These are phyloP conservation scores for Crocidura indochinensis DNA, from an alignment of 2,797 vertebrate genomes.

Conservation along the genomic window DNA sequence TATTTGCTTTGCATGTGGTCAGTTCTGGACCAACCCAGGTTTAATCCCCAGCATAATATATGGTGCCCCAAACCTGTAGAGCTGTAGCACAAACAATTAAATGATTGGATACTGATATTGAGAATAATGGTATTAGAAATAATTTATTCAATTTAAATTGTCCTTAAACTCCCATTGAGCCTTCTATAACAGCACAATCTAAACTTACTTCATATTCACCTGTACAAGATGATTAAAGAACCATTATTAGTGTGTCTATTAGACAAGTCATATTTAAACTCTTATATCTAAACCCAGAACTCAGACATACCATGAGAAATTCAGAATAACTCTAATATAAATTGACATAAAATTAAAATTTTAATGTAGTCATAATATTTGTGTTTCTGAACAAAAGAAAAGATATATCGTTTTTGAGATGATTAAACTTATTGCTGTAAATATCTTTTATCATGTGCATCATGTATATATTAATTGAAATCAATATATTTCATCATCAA, in stretches of 20 bases:
- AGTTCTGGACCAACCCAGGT: too few species aligned
- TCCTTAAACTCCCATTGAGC: not conserved
- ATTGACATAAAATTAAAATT: not conserved
- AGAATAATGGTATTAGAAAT: slow-evolving; percentile 15
- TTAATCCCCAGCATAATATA: too few species aligned
- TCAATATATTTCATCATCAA: too few species aligned
- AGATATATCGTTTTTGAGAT: not conserved
- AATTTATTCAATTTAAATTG: slow-evolving; percentile 30
- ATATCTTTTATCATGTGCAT: not conserved
- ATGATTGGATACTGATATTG: not conserved
- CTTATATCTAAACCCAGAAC: too few species aligned
- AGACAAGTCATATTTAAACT: not conserved
- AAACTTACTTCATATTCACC: not conserved
- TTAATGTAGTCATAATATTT: not conserved
- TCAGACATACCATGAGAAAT: not conserved
- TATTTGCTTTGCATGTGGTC: too few species aligned
- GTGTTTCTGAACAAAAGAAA: not conserved
- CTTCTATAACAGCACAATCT: not conserved
- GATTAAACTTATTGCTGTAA: not conserved
- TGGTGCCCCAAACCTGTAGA: not conserved
- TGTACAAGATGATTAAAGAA: fast-evolving
- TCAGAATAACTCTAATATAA: not conserved
- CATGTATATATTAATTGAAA: too few species aligned
- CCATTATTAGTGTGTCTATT: not conserved
- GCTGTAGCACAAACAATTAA: not conserved